Percentiles rank a stretch among this genome's conserved stretches.
These are phyloP conservation scores for Protobothrops flavoviridis DNA, from an alignment of 2,113 vertebrate species.

Conservation along the genomic window DNA sequence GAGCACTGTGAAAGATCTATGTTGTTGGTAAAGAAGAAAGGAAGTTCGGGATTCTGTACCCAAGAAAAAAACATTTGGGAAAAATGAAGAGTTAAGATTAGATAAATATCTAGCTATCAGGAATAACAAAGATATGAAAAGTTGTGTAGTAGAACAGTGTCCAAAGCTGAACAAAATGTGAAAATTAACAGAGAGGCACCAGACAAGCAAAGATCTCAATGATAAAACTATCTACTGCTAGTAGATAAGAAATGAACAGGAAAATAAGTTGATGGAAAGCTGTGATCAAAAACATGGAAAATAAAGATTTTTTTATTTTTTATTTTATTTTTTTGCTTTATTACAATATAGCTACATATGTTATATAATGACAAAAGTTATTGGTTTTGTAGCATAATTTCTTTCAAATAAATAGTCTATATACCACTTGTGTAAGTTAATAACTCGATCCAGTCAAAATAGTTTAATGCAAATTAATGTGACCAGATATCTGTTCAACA, in stretches of 20 bases:
- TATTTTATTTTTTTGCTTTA: not conserved
- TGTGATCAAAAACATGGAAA: too few relatives aligned
- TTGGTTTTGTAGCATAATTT: not conserved
- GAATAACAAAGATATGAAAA: not conserved
- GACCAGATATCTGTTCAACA: too few relatives aligned
- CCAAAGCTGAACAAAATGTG: not conserved
- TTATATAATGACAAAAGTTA: not conserved
- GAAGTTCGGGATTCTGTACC: not conserved
- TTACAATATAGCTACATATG: not conserved
- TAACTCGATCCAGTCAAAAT: not conserved
- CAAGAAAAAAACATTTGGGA: not conserved
- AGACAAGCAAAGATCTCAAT: not conserved
- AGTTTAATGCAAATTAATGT: not conserved
- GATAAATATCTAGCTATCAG: not conserved
- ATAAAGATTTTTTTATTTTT: too few relatives aligned
- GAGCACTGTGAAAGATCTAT: not conserved
- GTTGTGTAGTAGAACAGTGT: not conserved
- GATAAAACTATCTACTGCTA: not conserved
- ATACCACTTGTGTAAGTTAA: not conserved
- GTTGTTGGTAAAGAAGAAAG: not conserved
- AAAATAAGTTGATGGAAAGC: not conserved
- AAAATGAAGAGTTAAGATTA: not conserved
- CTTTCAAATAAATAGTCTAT: not conserved
- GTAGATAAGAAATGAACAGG: not conserved
- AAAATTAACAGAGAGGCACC: not conserved